A percentile compares a stretch with the other conserved stretches of the same genome.
Evolutionary conservation across 2,113 vertebrate species (phyloP).

Genomic region (Charadrius vociferus): DNA sequence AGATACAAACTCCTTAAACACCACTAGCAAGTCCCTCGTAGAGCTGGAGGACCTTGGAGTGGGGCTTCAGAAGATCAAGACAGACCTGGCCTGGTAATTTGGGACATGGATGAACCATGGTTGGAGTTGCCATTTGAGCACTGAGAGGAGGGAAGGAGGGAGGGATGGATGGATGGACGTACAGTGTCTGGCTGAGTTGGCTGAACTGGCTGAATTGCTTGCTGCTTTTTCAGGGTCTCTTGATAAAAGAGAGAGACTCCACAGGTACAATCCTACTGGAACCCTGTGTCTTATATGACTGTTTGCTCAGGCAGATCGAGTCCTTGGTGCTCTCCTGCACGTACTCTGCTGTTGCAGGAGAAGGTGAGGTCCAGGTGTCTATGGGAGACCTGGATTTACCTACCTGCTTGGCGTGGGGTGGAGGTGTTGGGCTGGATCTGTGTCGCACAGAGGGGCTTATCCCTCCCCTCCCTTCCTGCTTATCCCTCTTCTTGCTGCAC

Average conservation of each 20-base stretch:
- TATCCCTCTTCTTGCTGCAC: not conserved
- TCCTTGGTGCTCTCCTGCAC: not conserved
- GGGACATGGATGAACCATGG: not conserved
- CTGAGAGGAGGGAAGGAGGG: not conserved
- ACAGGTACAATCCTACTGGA: not conserved
- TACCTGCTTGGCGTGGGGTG: fast-evolving
- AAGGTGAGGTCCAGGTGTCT: not conserved
- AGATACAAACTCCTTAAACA: not conserved
- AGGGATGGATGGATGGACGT: not conserved
- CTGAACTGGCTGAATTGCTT: not conserved
- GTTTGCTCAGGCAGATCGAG: not conserved
- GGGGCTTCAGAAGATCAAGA: not conserved
- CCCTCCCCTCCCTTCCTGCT: not conserved
- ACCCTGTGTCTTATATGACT: not conserved
- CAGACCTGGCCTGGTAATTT: not conserved
- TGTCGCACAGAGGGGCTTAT: not conserved
- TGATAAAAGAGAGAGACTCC: not conserved
- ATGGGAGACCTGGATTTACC: not conserved
- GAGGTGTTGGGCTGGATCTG: not conserved
- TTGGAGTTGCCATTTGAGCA: not conserved
- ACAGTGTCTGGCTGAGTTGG: not conserved
- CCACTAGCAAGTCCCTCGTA: not conserved
- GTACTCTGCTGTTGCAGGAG: not conserved
- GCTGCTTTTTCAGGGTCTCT: not conserved
- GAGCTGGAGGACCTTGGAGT: not conserved